Evolutionary conservation across 2,888 invertebrate genomes (phyloP).

Genomic region (Drosophila anomelani): DNA sequence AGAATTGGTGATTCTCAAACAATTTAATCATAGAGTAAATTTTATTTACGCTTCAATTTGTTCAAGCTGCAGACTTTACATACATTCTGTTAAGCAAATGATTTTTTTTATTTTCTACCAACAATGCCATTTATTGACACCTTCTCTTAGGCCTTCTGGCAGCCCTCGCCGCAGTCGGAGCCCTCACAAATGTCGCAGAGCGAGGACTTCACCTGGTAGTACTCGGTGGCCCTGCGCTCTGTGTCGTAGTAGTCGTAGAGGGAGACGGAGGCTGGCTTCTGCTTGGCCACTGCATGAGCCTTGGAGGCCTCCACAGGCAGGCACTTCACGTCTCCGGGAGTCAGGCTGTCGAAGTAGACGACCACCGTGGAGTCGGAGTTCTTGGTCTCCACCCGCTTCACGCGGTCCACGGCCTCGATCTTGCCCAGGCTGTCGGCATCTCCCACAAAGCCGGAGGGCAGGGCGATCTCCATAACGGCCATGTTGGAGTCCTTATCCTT

Average conservation of each 20-base stretch:
- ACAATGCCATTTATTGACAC: neutral
- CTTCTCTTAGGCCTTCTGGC: constrained; percentile 55
- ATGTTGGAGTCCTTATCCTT: constrained; percentile 90
- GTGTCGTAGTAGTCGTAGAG: constrained; percentile 97
- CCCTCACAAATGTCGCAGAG: constrained; percentile 94
- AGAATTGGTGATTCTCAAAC: neutral
- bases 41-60: neutral
- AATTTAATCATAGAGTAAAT: too few species aligned
- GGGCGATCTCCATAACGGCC: constrained; percentile 94
- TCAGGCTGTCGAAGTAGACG: constrained; percentile 90
- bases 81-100: neutral
- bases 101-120: neutral
- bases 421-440: constrained; percentile 90
- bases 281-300: constrained; percentile 93
- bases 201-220: constrained; percentile 86
- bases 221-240: constrained; percentile 83
- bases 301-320: constrained; percentile 93
- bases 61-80: neutral
- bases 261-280: constrained; percentile 93
- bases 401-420: constrained; percentile 85
- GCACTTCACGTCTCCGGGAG: constrained; percentile 88
- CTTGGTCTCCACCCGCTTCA: constrained; percentile 88
- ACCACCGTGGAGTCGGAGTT: constrained; percentile 88
- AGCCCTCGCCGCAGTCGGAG: constrained; percentile 85
- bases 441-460: constrained; percentile 96